phyloP scores from a whole-genome alignment of 2,113 vertebrate species.

The Cnemophilus loriae region DNA sequence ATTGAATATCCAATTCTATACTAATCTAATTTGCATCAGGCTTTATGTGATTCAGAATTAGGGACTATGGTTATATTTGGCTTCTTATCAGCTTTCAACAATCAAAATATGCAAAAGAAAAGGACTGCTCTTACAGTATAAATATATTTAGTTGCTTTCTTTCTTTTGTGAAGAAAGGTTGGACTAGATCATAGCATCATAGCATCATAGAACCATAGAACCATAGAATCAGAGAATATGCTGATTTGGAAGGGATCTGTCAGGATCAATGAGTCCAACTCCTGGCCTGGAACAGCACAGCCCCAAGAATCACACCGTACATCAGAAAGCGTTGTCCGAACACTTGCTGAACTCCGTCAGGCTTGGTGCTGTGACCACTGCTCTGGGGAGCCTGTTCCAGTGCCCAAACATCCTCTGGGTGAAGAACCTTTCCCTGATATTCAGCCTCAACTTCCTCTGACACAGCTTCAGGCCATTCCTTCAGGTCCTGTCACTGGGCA shows the following conservation, averaged over 20 bases:
- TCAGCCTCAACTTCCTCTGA: neutral
- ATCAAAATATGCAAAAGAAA: neutral
- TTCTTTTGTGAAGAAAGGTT: neutral
- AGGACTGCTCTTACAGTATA: neutral
- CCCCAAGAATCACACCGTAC: neutral
- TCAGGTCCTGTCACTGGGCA: neutral
- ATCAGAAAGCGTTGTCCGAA: neutral
- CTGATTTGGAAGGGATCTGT: neutral
- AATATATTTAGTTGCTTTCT: neutral
- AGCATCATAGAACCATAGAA: neutral
- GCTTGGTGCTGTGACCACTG: neutral
- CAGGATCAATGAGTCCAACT: neutral
- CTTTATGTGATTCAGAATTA: neutral
- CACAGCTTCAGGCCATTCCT: neutral
- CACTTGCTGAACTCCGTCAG: neutral
- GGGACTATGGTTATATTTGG: neutral
- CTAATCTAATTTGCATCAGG: neutral
- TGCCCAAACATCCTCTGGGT: neutral
- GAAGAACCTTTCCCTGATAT: neutral
- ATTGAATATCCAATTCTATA: neutral
- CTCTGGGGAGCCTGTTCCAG: neutral
- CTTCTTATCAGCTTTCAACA: conserved; percentile 33
- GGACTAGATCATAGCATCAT: neutral
- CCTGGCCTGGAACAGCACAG: neutral
- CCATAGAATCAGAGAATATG: neutral